These are phyloP conservation scores for Drosophila tripunctata DNA, from an alignment of 2,888 invertebrate genomes.

Conservation along the genomic window DNA sequence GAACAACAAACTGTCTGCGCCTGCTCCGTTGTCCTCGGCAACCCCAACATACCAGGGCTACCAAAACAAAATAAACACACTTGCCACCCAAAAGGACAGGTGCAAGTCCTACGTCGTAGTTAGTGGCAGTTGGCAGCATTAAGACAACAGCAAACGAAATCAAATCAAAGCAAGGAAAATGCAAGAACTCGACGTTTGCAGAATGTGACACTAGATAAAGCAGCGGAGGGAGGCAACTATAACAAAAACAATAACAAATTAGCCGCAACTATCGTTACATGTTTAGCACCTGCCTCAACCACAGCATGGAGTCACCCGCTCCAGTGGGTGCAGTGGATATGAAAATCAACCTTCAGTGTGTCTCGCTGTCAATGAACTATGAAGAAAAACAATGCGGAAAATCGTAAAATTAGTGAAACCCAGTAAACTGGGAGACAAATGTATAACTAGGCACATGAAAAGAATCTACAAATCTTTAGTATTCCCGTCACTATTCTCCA, in stretches of 20 bases:
- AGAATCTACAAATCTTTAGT: slow-evolving; percentile 30
- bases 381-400: slow-evolving; percentile 30
- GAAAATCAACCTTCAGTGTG: slow-evolving; percentile 3
- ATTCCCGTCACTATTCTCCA: slow-evolving; percentile 26
- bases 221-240: background rate
- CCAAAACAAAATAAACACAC: slow-evolving; percentile 42
- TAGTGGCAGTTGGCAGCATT: slow-evolving; percentile 33
- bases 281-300: slow-evolving; percentile 43
- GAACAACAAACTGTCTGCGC: slow-evolving; percentile 66
- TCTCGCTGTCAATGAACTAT: slow-evolving; percentile 39
- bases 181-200: slow-evolving; percentile 10
- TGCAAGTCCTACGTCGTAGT: slow-evolving; percentile 21
- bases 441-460: background rate
- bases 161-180: slow-evolving; percentile 28
- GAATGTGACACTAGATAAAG: slow-evolving; percentile 18
- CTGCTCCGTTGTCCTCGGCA: slow-evolving; percentile 68
- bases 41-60: slow-evolving; percentile 34
- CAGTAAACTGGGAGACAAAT: slow-evolving; percentile 36
- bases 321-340: slow-evolving; percentile 27
- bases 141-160: slow-evolving; percentile 40
- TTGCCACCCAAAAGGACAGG: slow-evolving; percentile 20
- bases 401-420: slow-evolving; percentile 52
- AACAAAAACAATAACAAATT: slow-evolving; percentile 1
- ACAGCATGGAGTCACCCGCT: slow-evolving; percentile 1
- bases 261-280: slow-evolving; percentile 34